A percentile compares a stretch with the other conserved stretches of the same genome.
These are phyloP conservation scores for Emys orbicularis DNA, from an alignment of 2,797 vertebrate species.

Conservation along the genomic window DNA sequence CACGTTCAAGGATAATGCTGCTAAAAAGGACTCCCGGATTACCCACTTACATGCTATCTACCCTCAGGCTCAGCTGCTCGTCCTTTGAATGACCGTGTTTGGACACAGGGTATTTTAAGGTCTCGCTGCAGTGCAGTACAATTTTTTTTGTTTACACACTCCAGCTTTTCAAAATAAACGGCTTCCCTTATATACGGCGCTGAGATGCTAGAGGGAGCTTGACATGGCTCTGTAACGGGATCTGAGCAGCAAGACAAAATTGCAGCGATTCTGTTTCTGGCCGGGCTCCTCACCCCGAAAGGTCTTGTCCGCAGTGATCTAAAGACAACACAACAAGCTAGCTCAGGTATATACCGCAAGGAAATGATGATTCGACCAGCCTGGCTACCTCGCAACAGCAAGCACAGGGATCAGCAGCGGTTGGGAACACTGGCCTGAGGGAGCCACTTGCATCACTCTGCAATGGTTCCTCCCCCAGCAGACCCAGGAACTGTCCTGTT, in stretches of 20 bases:
- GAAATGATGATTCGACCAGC: background rate
- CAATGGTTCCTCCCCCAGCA: too few relatives aligned
- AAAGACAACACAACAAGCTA: background rate
- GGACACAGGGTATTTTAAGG: background rate
- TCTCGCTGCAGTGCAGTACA: background rate
- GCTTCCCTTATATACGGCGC: background rate
- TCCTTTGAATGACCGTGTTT: background rate
- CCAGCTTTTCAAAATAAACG: background rate
- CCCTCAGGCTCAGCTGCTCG: background rate
- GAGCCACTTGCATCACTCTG: too few relatives aligned
- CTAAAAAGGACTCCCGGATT: background rate
- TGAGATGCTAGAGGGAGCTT: background rate
- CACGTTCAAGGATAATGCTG: rapidly evolving
- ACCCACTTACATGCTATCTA: background rate
- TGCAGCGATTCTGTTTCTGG: background rate
- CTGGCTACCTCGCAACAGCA: background rate
- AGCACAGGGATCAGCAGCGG: too few relatives aligned
- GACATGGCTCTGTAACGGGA: background rate
- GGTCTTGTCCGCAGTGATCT: background rate
- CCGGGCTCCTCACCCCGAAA: background rate
- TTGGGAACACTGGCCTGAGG: too few relatives aligned
- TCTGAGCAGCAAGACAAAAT: background rate
- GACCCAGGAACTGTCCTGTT: too few relatives aligned
- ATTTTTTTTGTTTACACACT: background rate
- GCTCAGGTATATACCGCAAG: background rate